These are phyloP conservation scores for Equus quagga DNA, from an alignment of 2,113 vertebrate genomes.

Conservation along the genomic window DNA sequence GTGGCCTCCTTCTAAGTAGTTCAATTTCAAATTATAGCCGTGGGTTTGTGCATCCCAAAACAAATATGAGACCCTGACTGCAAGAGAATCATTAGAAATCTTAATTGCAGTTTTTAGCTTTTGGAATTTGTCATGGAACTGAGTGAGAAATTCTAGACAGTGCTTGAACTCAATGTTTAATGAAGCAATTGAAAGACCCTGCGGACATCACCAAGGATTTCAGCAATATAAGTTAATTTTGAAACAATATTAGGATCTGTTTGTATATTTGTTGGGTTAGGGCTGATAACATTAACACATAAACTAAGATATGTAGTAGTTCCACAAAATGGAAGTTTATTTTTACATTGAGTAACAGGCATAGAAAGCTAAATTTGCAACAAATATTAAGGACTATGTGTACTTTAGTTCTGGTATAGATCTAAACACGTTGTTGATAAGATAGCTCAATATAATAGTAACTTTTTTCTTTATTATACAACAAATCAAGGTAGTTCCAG, in stretches of 20 bases:
- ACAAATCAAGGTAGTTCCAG: neutral
- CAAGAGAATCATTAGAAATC: neutral
- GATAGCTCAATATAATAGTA: neutral
- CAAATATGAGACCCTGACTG: neutral
- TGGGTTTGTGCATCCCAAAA: neutral
- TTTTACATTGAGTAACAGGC: neutral
- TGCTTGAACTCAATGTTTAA: neutral
- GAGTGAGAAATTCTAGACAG: neutral
- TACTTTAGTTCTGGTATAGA: neutral
- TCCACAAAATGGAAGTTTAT: neutral
- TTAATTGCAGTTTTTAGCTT: neutral
- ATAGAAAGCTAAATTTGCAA: neutral
- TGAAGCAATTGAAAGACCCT: neutral
- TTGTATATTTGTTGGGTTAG: neutral
- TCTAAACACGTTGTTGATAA: neutral
- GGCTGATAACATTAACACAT: neutral
- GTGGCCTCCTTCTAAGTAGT: neutral
- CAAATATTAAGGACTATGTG: neutral
- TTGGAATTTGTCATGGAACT: neutral
- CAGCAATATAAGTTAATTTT: neutral
- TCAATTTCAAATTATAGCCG: neutral
- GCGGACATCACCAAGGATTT: neutral
- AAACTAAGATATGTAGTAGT: neutral
- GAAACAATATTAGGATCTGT: neutral
- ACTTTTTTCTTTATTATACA: neutral